Evolutionary conservation across 2,888 invertebrate genomes (phyloP).

Genomic region (Athrips mouffetella): DNA sequence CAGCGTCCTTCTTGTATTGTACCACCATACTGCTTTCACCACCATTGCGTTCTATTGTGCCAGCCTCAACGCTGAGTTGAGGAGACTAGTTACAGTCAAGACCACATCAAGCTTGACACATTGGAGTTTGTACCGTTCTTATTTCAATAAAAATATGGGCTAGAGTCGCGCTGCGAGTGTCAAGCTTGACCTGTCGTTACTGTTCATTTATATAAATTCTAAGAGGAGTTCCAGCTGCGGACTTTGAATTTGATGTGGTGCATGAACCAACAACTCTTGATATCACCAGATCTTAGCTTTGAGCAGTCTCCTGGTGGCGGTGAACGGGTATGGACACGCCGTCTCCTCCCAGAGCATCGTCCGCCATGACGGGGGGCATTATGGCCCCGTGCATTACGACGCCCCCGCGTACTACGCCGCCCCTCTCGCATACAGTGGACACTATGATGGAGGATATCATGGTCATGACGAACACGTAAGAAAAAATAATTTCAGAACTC

Average conservation of each 20-base stretch:
- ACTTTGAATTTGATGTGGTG: neutral
- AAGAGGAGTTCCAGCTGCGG: neutral
- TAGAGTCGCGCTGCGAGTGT: too few species aligned
- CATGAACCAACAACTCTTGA: neutral
- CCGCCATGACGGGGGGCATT: conserved; percentile 33
- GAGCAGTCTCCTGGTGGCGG: conserved; percentile 60
- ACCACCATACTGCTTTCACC: too few species aligned
- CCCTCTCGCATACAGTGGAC: conserved; percentile 30
- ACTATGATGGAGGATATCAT: conserved; percentile 27
- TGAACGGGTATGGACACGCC: conserved; percentile 38
- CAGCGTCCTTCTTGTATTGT: too few species aligned
- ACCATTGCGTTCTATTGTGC: too few species aligned
- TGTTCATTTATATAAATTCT: neutral
- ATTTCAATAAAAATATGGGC: too few species aligned
- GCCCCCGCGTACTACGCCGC: conserved; percentile 44
- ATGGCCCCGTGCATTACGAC: conserved; percentile 30
- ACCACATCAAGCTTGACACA: too few species aligned
- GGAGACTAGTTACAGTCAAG: too few species aligned
- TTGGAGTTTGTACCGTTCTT: too few species aligned
- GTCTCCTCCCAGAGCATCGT: conserved; percentile 39
- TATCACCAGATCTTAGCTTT: conserved; percentile 60
- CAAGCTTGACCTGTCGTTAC: too few species aligned
- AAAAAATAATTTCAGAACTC: neutral
- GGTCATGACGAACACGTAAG: conserved; percentile 52
- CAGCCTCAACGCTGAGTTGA: too few species aligned